Conservation (phyloP, 2,113 vertebrate species). For the Thryonomys swinderianus region DNA sequence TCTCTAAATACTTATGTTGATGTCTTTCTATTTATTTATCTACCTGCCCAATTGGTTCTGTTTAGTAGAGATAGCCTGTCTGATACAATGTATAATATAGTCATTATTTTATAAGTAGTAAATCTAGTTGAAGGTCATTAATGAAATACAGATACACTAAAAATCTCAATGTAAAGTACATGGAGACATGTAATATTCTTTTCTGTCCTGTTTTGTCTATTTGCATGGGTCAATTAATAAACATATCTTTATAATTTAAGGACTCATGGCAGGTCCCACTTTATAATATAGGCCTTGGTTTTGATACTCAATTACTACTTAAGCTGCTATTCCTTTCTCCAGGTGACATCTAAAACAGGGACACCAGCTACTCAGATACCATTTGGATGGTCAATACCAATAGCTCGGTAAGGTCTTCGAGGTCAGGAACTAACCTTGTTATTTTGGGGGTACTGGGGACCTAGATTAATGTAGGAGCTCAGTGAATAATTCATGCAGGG, state of each 20-base stretch:
- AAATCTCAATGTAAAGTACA: not conserved
- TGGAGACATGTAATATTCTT: not conserved
- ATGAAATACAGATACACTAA: not conserved
- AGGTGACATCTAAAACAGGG: not conserved
- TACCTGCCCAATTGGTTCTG: too few species aligned
- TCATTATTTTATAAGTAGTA: not conserved
- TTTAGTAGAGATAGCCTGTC: not conserved
- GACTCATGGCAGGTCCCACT: not conserved
- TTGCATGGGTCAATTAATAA: not conserved
- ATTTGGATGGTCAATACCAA: not conserved
- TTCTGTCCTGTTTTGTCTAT: not conserved
- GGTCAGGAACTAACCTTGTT: not conserved
- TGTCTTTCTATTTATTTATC: not conserved
- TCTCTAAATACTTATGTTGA: not conserved
- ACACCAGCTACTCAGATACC: not conserved
- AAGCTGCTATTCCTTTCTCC: not conserved
- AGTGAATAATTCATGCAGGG: not conserved
- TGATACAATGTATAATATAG: not conserved
- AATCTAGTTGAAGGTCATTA: not conserved
- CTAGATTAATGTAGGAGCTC: not conserved
- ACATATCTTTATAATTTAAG: not conserved
- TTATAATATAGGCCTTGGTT: not conserved
- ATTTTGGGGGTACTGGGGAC: not conserved
- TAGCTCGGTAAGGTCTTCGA: not conserved
- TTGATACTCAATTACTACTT: not conserved